Percentiles rank a stretch among this genome's conserved stretches.
These are phyloP conservation scores for Cheilosia scutellata DNA, from an alignment of 2,888 invertebrate genomes.

Conservation along the genomic window DNA sequence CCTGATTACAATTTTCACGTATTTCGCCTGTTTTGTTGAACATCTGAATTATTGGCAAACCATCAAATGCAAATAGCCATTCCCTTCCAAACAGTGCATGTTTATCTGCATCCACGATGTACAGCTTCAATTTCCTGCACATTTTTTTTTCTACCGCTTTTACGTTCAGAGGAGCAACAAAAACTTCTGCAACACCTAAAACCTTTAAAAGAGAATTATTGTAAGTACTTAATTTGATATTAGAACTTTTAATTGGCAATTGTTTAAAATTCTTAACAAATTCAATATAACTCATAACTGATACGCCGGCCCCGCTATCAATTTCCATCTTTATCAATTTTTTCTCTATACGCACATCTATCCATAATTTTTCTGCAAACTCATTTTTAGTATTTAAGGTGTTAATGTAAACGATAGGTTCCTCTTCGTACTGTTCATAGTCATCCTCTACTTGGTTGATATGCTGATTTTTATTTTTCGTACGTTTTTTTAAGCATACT, in stretches of 20 bases:
- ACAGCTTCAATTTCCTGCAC: neutral
- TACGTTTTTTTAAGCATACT: slow-evolving; percentile 11
- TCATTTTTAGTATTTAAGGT: too few relatives aligned
- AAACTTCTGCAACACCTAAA: slow-evolving; percentile 16
- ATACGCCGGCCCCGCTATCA: too few relatives aligned
- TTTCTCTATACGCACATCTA: too few relatives aligned
- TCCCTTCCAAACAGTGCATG: slow-evolving; percentile 8
- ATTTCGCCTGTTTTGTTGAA: neutral
- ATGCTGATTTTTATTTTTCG: neutral
- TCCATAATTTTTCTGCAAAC: too few relatives aligned
- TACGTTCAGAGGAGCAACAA: slow-evolving; percentile 10
- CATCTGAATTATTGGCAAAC: slow-evolving; percentile 2
- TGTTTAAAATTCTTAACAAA: neutral
- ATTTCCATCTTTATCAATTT: too few relatives aligned
- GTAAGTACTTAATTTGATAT: slow-evolving; percentile 4
- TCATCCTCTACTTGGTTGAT: slow-evolving; percentile 10
- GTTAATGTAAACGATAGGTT: slow-evolving; percentile 6
- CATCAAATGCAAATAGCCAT: slow-evolving; percentile 9
- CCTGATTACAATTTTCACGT: slow-evolving; percentile 3
- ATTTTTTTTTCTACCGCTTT: neutral
- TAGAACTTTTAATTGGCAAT: slow-evolving; percentile 3
- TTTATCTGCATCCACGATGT: neutral
- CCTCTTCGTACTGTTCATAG: neutral
- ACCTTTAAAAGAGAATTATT: slow-evolving; percentile 2
- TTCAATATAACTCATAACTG: neutral